Evolutionary conservation across 1,140 invertebrate genomes (phyloP), one percentile per base, ranked within the genome.

Genomic region (Euwallacea fornicatus): DNA sequence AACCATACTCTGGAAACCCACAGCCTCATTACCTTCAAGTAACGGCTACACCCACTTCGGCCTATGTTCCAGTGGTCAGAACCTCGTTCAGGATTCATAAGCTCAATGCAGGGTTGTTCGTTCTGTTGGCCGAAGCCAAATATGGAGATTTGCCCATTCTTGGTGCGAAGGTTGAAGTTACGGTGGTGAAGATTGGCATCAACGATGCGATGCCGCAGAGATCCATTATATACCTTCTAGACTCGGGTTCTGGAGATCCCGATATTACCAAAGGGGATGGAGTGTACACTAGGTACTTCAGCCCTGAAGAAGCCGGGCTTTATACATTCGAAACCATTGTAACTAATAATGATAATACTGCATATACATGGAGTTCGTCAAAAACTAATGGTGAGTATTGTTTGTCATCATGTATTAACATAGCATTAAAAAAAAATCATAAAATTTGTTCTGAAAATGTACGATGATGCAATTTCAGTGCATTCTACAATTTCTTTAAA

Each of bases 231-330:
- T 82, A 84, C 68, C 79, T 89, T 3, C 78, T 87, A 42, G 88
- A 89, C 78, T 85, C 85, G 69, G 88, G 88, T 15, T 85, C 82
- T 77, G 86, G 87, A 75, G 89, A 88, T 81, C 86, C 88, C 3
- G 89, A 91, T 79, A 82, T 89, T 9, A 86, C 84, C 13, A 84
- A 84, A 80, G 84, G 85, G 7, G 89, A 91, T 79, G 89, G 89
- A 11, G 82, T 90, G 11, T 91, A 90, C 77, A 86, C 87, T 0
- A 81, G 86, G 60, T 89, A 88, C 74, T 87, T 88, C 72, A 86
- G 84, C 21, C 79, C 84, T n/a, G 79, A 78, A 41, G 77, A 81
- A 62, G 73, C 79, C 16, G 86, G 86, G 2, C 77, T 79, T 2
- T 87, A 87, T 73, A 84, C 81, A n/a, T 84, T 85, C 71, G 82